Evolutionary conservation across 2,888 invertebrate genomes (phyloP).

Genomic region (Nebria salina): DNA sequence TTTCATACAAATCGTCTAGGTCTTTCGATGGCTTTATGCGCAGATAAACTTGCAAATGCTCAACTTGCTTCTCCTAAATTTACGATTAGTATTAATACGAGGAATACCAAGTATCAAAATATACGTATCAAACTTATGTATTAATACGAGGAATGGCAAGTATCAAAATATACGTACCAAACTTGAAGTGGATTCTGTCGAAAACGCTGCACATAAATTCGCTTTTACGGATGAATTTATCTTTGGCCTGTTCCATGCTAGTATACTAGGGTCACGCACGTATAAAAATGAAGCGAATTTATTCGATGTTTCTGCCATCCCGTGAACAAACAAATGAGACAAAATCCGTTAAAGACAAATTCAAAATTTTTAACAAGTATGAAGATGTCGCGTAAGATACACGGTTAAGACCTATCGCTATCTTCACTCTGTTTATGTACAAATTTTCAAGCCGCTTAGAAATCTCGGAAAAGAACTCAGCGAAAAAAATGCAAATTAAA

Average conservation of each 20-base stretch:
- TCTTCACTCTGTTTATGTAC: too few species aligned
- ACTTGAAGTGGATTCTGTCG: conserved; percentile 22
- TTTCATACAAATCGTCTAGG: conserved; percentile 50
- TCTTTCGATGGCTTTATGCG: conserved; percentile 47
- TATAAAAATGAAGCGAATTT: conserved; percentile 41
- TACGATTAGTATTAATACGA: not conserved
- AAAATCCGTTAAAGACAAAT: too few species aligned
- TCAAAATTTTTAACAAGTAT: too few species aligned
- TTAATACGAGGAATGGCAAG: not conserved
- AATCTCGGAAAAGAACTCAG: too few species aligned
- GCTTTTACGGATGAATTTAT: conserved; percentile 31
- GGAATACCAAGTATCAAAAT: too few species aligned
- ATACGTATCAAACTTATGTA: not conserved
- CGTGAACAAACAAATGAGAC: too few species aligned
- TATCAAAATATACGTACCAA: not conserved
- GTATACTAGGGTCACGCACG: conserved; percentile 49
- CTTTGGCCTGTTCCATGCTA: conserved; percentile 36
- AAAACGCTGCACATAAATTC: conserved; percentile 24
- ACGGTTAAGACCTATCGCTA: too few species aligned
- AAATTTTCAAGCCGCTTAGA: too few species aligned
- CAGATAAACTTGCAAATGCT: conserved; percentile 48
- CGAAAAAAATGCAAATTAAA: too few species aligned
- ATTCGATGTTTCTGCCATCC: too few species aligned
- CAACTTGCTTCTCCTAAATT: conserved; percentile 21
- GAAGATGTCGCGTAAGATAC: too few species aligned